These are phyloP conservation scores for Mus caroli DNA, from an alignment of 2,797 vertebrate species.

Conservation along the genomic window DNA sequence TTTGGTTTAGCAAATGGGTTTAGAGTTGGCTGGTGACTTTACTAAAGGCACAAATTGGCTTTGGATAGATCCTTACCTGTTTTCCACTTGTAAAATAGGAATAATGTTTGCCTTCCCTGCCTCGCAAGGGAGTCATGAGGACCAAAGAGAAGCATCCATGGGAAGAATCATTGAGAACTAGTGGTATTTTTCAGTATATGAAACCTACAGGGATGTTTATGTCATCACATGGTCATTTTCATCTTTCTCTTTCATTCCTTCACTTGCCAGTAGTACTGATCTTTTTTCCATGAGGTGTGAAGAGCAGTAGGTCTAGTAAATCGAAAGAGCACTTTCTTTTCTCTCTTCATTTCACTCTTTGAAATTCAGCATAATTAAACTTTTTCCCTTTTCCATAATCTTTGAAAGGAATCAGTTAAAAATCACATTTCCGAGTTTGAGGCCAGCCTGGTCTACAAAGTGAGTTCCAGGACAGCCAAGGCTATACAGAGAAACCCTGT, in stretches of 20 bases:
- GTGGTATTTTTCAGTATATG: not conserved
- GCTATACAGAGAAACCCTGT: too few species aligned
- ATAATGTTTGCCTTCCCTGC: conserved; percentile 4
- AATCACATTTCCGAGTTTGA: not conserved
- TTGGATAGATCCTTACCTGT: not conserved
- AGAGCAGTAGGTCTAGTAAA: not conserved
- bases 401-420: conserved; percentile 44
- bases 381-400: conserved; percentile 30
- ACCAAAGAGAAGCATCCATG: conserved; percentile 11
- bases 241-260: not conserved
- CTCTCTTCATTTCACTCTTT: conserved; percentile 24
- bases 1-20: not conserved
- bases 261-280: not conserved
- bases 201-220: not conserved
- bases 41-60: not conserved
- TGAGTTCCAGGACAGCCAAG: too few species aligned
- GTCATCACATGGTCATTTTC: not conserved
- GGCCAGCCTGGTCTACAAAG: too few species aligned
- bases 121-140: not conserved
- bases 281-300: not conserved
- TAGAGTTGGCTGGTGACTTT: not conserved
- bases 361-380: not conserved
- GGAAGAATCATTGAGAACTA: conserved; percentile 1
- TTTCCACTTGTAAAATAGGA: conserved; percentile 46
- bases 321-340: not conserved